phyloP scores from a whole-genome alignment of 2,888 invertebrate genomes.

The Exocentrus adspersus region DNA sequence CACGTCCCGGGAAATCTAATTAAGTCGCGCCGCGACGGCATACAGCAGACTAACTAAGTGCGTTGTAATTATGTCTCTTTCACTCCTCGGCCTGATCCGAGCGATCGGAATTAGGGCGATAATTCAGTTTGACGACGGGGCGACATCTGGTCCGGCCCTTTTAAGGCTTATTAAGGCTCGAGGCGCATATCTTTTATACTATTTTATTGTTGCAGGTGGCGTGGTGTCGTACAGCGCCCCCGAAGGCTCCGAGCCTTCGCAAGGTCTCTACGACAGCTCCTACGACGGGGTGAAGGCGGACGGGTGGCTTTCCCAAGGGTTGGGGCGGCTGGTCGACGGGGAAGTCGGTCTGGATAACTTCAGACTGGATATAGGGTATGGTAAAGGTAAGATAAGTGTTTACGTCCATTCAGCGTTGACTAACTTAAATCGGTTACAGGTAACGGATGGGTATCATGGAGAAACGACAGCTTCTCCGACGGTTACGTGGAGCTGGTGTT shows the following conservation, averaged over 20 bases:
- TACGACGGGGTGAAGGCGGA: constrained; percentile 70
- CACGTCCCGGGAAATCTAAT: constrained; percentile 37
- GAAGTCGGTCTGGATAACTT: constrained; percentile 71
- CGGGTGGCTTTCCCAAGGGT: constrained; percentile 68
- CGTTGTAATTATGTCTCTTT: constrained; percentile 45
- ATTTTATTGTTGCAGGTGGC: constrained; percentile 67
- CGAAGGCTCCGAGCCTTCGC: constrained; percentile 65
- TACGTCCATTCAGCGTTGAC: no score
- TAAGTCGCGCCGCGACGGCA: constrained; percentile 40
- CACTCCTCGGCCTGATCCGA: constrained; percentile 44
- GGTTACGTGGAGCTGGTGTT: constrained; percentile 74
- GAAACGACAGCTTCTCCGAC: constrained; percentile 67
- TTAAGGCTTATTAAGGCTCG: no score
- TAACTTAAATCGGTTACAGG: constrained; percentile 66
- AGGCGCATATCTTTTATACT: no score
- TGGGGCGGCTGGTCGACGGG: constrained; percentile 77
- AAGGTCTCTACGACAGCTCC: constrained; percentile 70
- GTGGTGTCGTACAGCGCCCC: constrained; percentile 68
- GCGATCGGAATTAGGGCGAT: constrained; percentile 49
- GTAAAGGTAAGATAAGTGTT: constrained; percentile 66
- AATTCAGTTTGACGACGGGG: constrained; percentile 51
- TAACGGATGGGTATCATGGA: constrained; percentile 83
- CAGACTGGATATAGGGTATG: constrained; percentile 69
- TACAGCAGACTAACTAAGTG: constrained; percentile 50
- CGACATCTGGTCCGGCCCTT: constrained; percentile 41